Conservation (phyloP, 2,113 vertebrate genomes). For the Phalacrocorax carbo region DNA sequence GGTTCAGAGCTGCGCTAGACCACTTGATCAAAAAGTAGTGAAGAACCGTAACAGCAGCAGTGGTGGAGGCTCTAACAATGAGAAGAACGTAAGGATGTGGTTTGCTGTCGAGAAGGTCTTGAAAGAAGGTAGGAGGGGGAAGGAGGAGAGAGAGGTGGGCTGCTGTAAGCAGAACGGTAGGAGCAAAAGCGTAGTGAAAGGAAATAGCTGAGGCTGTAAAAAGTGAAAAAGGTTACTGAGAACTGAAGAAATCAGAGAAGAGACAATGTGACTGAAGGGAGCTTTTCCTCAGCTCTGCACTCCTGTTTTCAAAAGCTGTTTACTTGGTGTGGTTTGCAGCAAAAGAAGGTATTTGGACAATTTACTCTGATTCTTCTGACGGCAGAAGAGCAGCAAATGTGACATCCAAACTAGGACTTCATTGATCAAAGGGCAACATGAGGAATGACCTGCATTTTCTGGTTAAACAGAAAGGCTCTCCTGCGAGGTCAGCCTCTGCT, state of each 20-base stretch:
- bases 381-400: background rate
- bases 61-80: background rate
- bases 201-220: slow-evolving; percentile 29
- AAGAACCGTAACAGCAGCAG: background rate
- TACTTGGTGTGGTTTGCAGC: background rate
- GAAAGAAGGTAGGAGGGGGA: slow-evolving; percentile 36
- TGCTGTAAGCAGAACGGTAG: background rate
- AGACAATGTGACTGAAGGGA: background rate
- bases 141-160: slow-evolving; percentile 42
- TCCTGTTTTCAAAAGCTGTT: background rate
- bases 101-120: slow-evolving; percentile 39
- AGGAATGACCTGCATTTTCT: background rate
- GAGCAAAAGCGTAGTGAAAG: background rate
- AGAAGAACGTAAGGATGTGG: slow-evolving; percentile 53
- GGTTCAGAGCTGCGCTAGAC: background rate
- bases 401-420: background rate
- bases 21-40: background rate
- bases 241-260: background rate
- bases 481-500: background rate
- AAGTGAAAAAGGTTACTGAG: slow-evolving; percentile 28
- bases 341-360: background rate
- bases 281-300: background rate
- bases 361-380: background rate
- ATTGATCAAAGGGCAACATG: background rate
- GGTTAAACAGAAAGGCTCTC: background rate